phyloP scores from a whole-genome alignment of 2,113 vertebrate genomes.

The Carettochelys insculpta region DNA sequence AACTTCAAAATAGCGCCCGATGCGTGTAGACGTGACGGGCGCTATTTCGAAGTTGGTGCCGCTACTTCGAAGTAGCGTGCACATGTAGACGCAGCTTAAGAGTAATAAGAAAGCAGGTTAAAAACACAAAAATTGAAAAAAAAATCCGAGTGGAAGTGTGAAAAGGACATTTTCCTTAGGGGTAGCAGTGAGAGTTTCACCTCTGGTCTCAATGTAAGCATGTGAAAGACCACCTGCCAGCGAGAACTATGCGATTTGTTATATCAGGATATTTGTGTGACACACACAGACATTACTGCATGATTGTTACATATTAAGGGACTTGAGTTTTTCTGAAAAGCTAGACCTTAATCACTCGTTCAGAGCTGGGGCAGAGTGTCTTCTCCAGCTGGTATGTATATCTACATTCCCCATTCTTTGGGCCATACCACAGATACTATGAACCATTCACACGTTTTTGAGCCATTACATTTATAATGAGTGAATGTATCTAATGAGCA shows the following conservation, averaged over 20 bases:
- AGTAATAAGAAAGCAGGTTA: not conserved
- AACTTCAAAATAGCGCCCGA: too few relatives aligned
- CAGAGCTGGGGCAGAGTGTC: accelerated
- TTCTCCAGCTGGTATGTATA: not conserved
- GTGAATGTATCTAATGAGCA: not conserved
- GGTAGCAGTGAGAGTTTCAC: not conserved
- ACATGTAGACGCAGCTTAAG: too few relatives aligned
- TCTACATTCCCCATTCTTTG: not conserved
- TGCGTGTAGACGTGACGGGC: too few relatives aligned
- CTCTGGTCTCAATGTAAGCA: not conserved
- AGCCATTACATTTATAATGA: not conserved
- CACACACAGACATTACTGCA: not conserved
- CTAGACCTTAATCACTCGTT: not conserved
- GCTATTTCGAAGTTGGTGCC: too few relatives aligned
- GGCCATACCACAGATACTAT: not conserved
- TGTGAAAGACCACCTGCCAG: not conserved
- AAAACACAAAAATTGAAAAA: not conserved
- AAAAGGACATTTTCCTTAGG: not conserved
- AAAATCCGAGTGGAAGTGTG: not conserved
- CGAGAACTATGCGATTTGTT: not conserved
- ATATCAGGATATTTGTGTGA: not conserved
- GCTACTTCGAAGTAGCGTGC: too few relatives aligned
- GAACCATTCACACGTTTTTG: not conserved
- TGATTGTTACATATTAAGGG: not conserved
- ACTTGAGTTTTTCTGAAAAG: not conserved